Percentiles rank a stretch among this genome's conserved stretches.
Conservation (phyloP, 1,140 invertebrate species). For the Marisa cornuarietis region DNA sequence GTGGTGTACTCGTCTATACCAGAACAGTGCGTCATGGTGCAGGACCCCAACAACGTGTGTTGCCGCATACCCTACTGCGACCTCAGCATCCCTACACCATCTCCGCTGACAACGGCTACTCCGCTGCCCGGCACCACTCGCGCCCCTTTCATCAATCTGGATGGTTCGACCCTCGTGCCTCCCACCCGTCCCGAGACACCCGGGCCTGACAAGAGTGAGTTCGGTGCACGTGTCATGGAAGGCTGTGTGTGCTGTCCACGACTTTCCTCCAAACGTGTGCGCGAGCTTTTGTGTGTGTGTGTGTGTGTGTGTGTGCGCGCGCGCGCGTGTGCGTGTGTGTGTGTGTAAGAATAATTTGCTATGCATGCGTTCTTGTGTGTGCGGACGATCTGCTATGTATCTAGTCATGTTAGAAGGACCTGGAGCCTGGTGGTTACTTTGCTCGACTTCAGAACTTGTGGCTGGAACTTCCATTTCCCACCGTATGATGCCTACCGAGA, state of each 20-base stretch:
- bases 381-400: not conserved
- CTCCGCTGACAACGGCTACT: conserved; percentile 20
- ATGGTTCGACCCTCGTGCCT: conserved; percentile 13
- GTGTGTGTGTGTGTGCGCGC: not conserved
- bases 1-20: conserved; percentile 11
- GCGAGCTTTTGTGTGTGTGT: not conserved
- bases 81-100: conserved; percentile 23
- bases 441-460: too few relatives aligned
- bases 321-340: not conserved
- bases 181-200: not conserved
- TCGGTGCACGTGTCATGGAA: too few relatives aligned
- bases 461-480: too few relatives aligned
- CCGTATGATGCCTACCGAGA: too few relatives aligned
- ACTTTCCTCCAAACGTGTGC: not conserved
- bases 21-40: conserved; percentile 27
- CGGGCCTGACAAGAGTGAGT: not conserved
- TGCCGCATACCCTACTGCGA: conserved; percentile 40
- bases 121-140: not conserved
- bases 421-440: too few relatives aligned
- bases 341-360: too few relatives aligned
- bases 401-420: not conserved
- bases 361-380: not conserved
- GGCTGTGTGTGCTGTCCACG: too few relatives aligned
- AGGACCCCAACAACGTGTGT: conserved; percentile 37
- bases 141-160: not conserved